These are phyloP conservation scores for Ectemnius lituratus DNA, from an alignment of 2,888 invertebrate species.

Conservation along the genomic window DNA sequence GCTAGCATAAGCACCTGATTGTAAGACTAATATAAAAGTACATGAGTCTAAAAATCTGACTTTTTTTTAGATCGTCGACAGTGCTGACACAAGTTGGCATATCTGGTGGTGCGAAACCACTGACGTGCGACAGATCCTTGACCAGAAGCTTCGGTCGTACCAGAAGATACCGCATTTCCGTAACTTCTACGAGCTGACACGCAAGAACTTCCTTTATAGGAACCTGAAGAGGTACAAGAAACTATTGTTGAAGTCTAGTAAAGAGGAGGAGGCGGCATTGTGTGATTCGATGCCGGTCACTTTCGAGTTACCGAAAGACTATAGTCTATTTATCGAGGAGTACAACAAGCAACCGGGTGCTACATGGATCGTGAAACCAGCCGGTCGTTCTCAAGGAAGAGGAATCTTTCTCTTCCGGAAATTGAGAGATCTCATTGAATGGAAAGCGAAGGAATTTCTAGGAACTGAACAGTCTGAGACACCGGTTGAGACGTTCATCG, in stretches of 20 bases:
- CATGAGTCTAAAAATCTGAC: no score
- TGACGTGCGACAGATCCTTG: constrained; percentile 77
- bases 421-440: constrained; percentile 71
- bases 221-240: constrained; percentile 79
- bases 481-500: constrained; percentile 77
- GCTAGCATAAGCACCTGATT: no score
- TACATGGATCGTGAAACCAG: constrained; percentile 84
- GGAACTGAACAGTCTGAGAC: constrained; percentile 25
- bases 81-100: constrained; percentile 78
- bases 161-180: constrained; percentile 82
- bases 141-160: constrained; percentile 55
- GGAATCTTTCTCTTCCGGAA: constrained; percentile 82
- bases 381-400: constrained; percentile 81
- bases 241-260: constrained; percentile 64
- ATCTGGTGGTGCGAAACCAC: constrained; percentile 82
- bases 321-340: constrained; percentile 82
- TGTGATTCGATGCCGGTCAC: constrained; percentile 81
- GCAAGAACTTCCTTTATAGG: constrained; percentile 81
- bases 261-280: constrained; percentile 75
- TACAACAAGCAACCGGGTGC: constrained; percentile 80
- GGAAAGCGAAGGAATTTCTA: constrained; percentile 65
- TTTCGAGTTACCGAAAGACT: constrained; percentile 82
- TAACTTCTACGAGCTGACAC: constrained; percentile 82
- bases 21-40: no score
- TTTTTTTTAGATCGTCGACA: constrained; percentile 66